Evolutionary conservation across 2,113 vertebrate species (phyloP), one percentile per base, ranked within the genome.

Genomic region (cattle (Bos taurus)): DNA sequence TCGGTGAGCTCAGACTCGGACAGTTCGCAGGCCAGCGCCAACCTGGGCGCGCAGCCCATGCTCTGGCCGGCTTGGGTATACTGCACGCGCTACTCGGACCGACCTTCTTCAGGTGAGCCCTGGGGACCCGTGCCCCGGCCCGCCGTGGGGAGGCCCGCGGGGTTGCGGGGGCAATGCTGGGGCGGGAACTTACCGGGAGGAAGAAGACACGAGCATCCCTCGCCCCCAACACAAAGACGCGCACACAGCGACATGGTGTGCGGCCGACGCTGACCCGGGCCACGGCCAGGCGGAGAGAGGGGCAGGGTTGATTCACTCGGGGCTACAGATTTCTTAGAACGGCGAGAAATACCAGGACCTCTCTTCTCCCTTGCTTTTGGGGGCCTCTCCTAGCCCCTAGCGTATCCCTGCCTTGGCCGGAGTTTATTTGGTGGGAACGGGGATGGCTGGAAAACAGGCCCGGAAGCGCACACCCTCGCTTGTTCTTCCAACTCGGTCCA

Each of bases 61-160:
- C 99, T 99, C 91, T 99, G 99, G 99, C 99, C 99, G 88, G 99
- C 99, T 92, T 99, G 99, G 99, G 99, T 99, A 90, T 99, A 99
- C 99, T 99, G 99, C 99, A 99, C 99, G 98, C 99, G 99, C 95
- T 99, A 99, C 99, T 99, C 99, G 96, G 99, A 99, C 99, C 99
- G 99, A 98, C 99, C 99, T 96, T 99, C 99, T 88, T 99, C 99
- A 99, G 99, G 99, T 99, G 99, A 99, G 99, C 33, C 30, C 6
- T 52, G 1, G 91, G 64, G 15, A 50, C 43, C 80, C 0, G 40
- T 3, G 56, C 23, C 54, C 67, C 17, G 6, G 50, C 36, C 60
- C 3, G 50, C 13, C 9, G 59, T 50, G 30, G 85, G 84, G 57
- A 77, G 60, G 43, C 54, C 10, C 12, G 54, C 56, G 40, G 88